Base-by-base conservation (phyloP, 2,888 invertebrate genomes). In the Geotrupes spiniger region DNA sequence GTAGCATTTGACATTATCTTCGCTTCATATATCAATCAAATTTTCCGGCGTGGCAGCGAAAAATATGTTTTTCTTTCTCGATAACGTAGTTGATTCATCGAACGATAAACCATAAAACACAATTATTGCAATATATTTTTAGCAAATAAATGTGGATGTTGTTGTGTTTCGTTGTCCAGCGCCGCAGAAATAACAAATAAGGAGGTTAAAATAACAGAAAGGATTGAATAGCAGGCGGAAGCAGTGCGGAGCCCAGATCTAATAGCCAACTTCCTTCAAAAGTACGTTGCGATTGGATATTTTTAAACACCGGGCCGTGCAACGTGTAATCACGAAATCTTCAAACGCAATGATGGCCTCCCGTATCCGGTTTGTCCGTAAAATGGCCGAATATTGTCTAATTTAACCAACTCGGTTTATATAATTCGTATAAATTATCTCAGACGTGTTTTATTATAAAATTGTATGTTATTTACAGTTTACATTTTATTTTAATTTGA, bases 171-270 rank as follows among this genome's bases (percentile, higher is more conserved):
- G n/a, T 21, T 21, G 21, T 21, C 6, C 3, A 21, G 6, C 21
- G 21, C 4, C 6, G 21, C 21, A 4, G 6, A 21, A 21, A 4
- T 21, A 3, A 21, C 21, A 6, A 21, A 21, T 21, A 6, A 21
- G 6, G 6, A 21, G 21, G 6, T 3, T 6, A 6, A 3, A 21
- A 21, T 21, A 21, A 21, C 6, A 21, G 4, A 33, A 33, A 33
- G 33, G 33, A 8, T 33, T 33, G 15, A 33, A 33, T 33, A 6
- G 33, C 33, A 33, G 29, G 11, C 33, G 33, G 33, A 33, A 33
- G 11, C 15, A 33, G n/a, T 33, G 33, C 33, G 11, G 6, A 3
- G 21, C 21, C 6, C 4, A 21, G 21, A 4, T 21, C 33, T 33
- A 33, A 33, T 33, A 33, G 11, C 15, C 15, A 33, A 33, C 33